Evolutionary conservation across 2,888 invertebrate species (phyloP), one percentile per base, ranked within the genome.

Genomic region (Beris morrisii): DNA sequence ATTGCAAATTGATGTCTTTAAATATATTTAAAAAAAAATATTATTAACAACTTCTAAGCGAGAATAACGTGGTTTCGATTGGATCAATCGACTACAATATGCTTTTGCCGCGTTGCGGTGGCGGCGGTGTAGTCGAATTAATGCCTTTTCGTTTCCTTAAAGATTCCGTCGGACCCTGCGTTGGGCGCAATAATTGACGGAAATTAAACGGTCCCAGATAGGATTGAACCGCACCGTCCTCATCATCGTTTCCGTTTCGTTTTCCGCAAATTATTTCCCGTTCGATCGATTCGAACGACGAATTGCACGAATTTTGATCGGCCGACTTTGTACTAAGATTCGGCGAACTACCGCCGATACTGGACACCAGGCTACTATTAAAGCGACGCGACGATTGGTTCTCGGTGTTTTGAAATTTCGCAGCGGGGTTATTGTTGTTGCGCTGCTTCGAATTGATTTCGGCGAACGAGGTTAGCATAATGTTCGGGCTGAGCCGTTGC

Each of bases 181-280:
- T 88, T 0, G 88, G 88, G 69, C 87, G 79, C 4, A 89, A 76
- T 12, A 88, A 76, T 72, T 87, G 86, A 56, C 88, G 83, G 74
- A 89, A 89, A 73, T 89, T 85, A 75, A 87, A 89, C 0, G 88
- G 88, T 0, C 88, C 88, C 53, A 84, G 84, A 9, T 83, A 83
- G 71, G 87, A 86, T 57, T 67, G 69, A 38, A 66, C 65, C 11
- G 67, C 70, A 38, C 45, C 54, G 15, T 63, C 57, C 13, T 48
- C 64, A 2, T 73, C 75, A 7, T 71, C 38, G 22, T 12, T 15
- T 6, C 15, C 56, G 6, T n/a, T 43, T 59, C 48, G 58, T 46
- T 48, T 59, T 4, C 48, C 46, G 48, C 48, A 46, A 30, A 70
- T 69, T n/a, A 72, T 71, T 11, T 71, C 69, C 28, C 69, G 54